phyloP scores from a whole-genome alignment of 2,113 vertebrate species.

The Rafetus swinhoei region DNA sequence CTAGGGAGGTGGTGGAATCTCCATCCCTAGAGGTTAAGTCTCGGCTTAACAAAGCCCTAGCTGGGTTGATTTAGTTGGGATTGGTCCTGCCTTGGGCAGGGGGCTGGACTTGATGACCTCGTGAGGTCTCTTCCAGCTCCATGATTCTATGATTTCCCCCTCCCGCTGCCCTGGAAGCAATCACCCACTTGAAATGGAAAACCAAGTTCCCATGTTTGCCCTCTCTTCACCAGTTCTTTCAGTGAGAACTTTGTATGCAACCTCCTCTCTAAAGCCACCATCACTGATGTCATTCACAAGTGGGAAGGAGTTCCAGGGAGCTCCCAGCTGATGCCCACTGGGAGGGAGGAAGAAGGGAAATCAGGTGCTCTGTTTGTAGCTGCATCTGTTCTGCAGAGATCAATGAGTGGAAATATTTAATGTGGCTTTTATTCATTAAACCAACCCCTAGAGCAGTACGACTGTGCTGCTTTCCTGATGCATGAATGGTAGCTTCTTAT shows the following conservation, averaged over 20 bases:
- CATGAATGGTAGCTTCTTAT: neutral
- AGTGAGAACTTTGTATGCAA: neutral
- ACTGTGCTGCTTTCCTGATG: neutral
- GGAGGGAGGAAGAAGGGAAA: neutral
- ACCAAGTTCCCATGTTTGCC: neutral
- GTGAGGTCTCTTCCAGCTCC: too few relatives aligned
- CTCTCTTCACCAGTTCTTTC: neutral
- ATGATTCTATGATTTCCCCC: neutral
- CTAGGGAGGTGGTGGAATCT: too few relatives aligned
- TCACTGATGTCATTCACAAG: neutral
- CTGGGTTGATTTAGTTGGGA: too few relatives aligned
- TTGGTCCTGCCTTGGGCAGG: too few relatives aligned
- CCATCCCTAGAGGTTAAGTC: too few relatives aligned
- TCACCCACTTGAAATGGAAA: neutral
- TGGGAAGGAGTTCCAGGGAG: neutral
- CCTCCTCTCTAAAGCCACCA: neutral
- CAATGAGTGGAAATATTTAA: neutral
- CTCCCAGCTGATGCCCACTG: neutral
- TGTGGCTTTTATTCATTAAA: neutral
- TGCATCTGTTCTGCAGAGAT: neutral
- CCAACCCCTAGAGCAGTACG: neutral
- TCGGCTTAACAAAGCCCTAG: too few relatives aligned
- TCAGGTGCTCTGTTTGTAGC: neutral
- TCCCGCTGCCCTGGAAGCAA: neutral
- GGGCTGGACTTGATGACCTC: too few relatives aligned